Evolutionary conservation across 2,888 invertebrate genomes (phyloP), one percentile per base, ranked within the genome.

Genomic region (Agrypnus murinus): DNA sequence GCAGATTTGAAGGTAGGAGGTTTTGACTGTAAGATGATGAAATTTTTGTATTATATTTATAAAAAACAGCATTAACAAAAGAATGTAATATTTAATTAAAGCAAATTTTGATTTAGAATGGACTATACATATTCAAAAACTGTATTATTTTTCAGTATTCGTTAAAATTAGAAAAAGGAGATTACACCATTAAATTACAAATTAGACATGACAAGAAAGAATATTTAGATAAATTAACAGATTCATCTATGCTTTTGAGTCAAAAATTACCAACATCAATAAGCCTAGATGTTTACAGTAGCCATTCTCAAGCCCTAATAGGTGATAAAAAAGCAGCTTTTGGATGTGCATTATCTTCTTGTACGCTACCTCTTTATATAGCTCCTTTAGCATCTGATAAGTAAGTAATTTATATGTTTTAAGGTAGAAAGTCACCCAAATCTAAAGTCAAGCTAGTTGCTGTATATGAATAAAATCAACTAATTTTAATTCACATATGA

Each of bases 161-260:
- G 1, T 89, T 92, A 67, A 98, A 98, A 86, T 86, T 99, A 76
- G 97, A 98, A 75, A 98, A 98, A 84, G 99, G 99, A 15, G 98
- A 99, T 75, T 99, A 97, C 86, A 91, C 91, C 0, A 87, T 99
- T 7, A 90, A 93, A 46, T 87, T 98, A 80, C 96, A 96, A 84
- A 88, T 99, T 9, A 92, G 99, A 0, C 98, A 99, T 84, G 97
- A 98, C 80, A 94, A 92, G 82, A 91, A 92, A 74, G 91, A 94
- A 31, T 85, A 94, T 63, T 88, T 99, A 71, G 98, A 99, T 78
- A 93, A 93, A 85, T 86, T 98, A 60, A 90, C 91, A 31, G 97
- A 98, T 71, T 87, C 93, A 78, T 92, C 92, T 0, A 84, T 97
- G 73, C 84, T 93, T 43, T 84, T 96, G 12, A 89, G 90, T 77